These are phyloP conservation scores for Coelinius sp. DNA, from an alignment of 2,888 invertebrate genomes.

Conservation along the genomic window DNA sequence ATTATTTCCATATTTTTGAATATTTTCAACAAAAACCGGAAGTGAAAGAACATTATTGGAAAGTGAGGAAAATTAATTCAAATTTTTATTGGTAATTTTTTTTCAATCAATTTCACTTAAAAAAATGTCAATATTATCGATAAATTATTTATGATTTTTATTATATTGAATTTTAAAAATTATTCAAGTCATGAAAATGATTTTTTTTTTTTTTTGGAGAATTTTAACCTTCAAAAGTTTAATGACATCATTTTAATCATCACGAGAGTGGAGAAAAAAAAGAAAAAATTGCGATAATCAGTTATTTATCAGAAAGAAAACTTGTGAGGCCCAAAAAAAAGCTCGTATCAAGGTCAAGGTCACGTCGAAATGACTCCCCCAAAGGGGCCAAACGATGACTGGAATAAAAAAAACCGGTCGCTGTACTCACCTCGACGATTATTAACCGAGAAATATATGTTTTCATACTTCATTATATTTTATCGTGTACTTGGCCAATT, in stretches of 20 bases:
- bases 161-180: background rate
- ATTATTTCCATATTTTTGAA: background rate
- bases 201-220: background rate
- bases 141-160: background rate
- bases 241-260: background rate
- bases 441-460: slow-evolving; percentile 17
- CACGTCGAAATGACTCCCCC: background rate
- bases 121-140: background rate
- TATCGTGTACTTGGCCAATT: slow-evolving; percentile 9
- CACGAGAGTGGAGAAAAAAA: background rate
- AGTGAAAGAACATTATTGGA: background rate
- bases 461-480: slow-evolving; percentile 19
- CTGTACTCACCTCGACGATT: slow-evolving; percentile 22
- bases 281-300: slow-evolving; percentile 7
- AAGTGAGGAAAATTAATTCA: background rate
- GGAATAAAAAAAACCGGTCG: slow-evolving; percentile 8
- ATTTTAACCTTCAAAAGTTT: background rate
- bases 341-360: slow-evolving; percentile 12
- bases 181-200: background rate
- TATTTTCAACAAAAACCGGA: no score
- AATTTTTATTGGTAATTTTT: background rate
- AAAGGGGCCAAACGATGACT: slow-evolving; percentile 3
- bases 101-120: background rate
- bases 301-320: slow-evolving; percentile 1
- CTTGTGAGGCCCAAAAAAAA: background rate